Conservation (phyloP, 92 coral and sea anemone genomes). For the Palythoa heliodiscus region DNA sequence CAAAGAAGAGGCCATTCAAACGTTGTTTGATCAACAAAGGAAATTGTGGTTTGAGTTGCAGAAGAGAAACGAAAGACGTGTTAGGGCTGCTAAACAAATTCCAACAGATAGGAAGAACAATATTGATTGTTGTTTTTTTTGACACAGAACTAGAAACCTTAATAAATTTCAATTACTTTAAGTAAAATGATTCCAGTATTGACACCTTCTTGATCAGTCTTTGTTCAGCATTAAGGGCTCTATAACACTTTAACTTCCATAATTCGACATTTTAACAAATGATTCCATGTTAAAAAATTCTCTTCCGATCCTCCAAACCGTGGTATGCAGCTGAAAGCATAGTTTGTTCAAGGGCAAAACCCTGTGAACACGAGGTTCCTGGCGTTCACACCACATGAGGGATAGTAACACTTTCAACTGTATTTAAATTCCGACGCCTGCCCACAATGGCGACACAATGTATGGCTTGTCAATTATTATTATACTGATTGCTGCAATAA, state of each 20-base stretch:
- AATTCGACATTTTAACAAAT: neutral
- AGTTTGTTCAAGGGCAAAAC: constrained; percentile 10
- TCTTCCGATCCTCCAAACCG: constrained; percentile 28
- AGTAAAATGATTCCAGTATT: constrained; percentile 31
- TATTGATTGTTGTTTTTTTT: neutral
- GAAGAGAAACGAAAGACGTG: neutral
- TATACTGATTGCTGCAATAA: constrained; percentile 30
- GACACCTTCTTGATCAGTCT: constrained; percentile 15
- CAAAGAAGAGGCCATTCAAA: neutral
- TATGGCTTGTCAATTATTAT: constrained; percentile 22
- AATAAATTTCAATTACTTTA: constrained; percentile 17
- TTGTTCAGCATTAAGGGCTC: neutral
- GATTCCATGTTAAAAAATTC: constrained; percentile 19
- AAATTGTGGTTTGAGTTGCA: neutral
- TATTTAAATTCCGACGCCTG: constrained; percentile 37
- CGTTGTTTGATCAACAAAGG: constrained; percentile 11
- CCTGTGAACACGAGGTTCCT: constrained; percentile 21
- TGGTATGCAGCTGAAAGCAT: constrained; percentile 14
- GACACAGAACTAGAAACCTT: neutral
- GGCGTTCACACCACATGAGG: constrained; percentile 30
- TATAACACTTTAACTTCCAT: constrained; percentile 15
- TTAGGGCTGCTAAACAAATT: neutral
- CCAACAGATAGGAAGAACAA: neutral
- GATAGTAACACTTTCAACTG: constrained; percentile 21
- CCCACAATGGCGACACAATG: constrained; percentile 46